Percentiles rank a stretch among this genome's conserved stretches.
Evolutionary conservation across 2,113 vertebrate species (phyloP).

Genomic region (Callipepla squamata): DNA sequence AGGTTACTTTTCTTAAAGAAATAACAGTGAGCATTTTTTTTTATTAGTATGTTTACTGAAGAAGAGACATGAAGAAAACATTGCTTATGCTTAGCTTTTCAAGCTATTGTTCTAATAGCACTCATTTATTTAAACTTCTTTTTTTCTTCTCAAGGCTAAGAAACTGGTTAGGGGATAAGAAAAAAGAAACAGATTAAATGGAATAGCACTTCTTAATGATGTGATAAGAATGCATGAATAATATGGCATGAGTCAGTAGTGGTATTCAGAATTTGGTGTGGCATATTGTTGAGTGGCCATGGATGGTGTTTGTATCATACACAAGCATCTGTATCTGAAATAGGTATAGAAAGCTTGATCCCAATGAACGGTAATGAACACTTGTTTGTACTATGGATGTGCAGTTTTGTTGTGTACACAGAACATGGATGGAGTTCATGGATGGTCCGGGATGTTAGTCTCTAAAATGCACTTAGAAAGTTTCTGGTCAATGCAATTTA

Average conservation of each 20-base stretch:
- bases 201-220: not conserved
- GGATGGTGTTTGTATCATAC: not conserved
- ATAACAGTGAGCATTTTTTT: not conserved
- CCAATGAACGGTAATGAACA: not conserved
- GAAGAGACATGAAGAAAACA: not conserved
- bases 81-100: not conserved
- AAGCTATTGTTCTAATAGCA: not conserved
- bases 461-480: not conserved
- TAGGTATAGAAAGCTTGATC: not conserved
- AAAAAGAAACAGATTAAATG: not conserved
- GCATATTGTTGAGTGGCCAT: not conserved
- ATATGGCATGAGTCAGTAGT: not conserved
- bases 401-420: not conserved
- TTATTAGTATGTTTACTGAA: not conserved
- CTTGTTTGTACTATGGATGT: not conserved
- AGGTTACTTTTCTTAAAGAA: not conserved
- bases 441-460: not conserved
- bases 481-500: slow-evolving; percentile 31
- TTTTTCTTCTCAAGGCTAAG: not conserved
- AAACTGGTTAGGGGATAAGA: not conserved
- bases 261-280: not conserved
- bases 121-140: not conserved
- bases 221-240: not conserved
- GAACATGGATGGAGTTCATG: not conserved
- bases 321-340: not conserved